Percentiles rank a stretch among this genome's conserved stretches.
These are phyloP conservation scores for Aromia moschata DNA, from an alignment of 2,888 invertebrate genomes.

Conservation along the genomic window DNA sequence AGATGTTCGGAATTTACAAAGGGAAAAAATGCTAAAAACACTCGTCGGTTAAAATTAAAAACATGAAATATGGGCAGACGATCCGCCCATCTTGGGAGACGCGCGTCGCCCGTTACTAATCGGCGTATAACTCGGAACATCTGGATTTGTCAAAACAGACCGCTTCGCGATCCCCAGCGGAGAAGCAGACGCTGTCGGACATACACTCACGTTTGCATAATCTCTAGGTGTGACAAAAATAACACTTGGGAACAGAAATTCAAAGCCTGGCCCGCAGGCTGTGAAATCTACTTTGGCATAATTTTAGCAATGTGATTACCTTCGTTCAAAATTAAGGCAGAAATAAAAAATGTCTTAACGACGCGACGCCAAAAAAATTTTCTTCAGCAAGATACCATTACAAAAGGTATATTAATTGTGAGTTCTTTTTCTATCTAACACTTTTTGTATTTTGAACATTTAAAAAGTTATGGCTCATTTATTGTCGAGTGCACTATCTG, in stretches of 20 bases:
- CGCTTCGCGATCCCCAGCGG: constrained; percentile 7
- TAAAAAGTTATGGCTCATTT: too few species aligned
- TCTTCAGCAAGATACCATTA: too few species aligned
- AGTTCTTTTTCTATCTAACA: too few species aligned
- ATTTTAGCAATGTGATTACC: too few species aligned
- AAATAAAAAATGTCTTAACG: too few species aligned
- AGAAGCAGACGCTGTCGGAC: constrained; percentile 8
- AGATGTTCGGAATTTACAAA: constrained; percentile 32
- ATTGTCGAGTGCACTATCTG: too few species aligned
- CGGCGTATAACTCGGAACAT: constrained; percentile 28
- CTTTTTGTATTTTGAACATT: too few species aligned
- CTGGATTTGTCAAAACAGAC: constrained; percentile 33
- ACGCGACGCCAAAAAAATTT: too few species aligned
- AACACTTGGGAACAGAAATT: constrained; percentile 3
- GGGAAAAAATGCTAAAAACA: constrained; percentile 20
- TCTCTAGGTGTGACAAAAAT: constrained; percentile 15
- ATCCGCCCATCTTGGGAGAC: constrained; percentile 22
- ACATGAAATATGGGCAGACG: constrained; percentile 31
- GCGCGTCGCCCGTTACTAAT: constrained; percentile 29
- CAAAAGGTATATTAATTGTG: too few species aligned
- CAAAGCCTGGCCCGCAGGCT: too few species aligned
- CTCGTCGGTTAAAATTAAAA: constrained; percentile 28
- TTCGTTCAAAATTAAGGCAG: too few species aligned
- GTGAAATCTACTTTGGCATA: too few species aligned
- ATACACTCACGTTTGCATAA: constrained; percentile 16